Base-by-base conservation (phyloP, 2,797 vertebrate genomes). In the Bradypodion pumilum region DNA sequence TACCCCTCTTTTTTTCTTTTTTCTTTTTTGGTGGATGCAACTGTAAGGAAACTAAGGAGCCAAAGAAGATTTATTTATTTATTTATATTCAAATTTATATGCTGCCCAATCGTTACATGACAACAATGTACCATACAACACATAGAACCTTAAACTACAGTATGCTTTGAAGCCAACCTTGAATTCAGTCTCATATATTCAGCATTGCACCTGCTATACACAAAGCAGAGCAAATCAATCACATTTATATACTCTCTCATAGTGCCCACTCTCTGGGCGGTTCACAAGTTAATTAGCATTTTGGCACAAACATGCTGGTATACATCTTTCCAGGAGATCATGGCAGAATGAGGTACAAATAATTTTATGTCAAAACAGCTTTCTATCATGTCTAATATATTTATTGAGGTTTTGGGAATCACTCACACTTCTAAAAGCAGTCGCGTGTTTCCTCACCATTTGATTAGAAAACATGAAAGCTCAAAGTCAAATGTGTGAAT, bases 361-460 rank as follows among this genome's bases (percentile, higher is more conserved):
- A 27, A 16, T 32, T 82, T 25, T 37, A 56, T 63, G 35, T 42
- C 27, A 63, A 27, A 21, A 37, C 49, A 27, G 7, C 5, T 2
- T 62, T 78, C 62, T 16, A 49, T 44, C 23, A 23, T 10, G n/a
- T 76, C 29, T 42, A 40, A 27, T 0, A 0, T 0, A 0, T 19
- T 0, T 0, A 37, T 15, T 27, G 0, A 0, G 37, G 46, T 46
- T 1, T 75, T 87, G 27, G 8, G 29, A 15, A 9, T 56, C 82
- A 74, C 63, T 19, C 0, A 0, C 25, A 72, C 21, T 10, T n/a
- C 6, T 19, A 23, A 3, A 35, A 12, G 35, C 16, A 19, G 16
- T n/a, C 42, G 8, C 40, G 74, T 1, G 0, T 70, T 62, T 69
- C 44, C 19, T 74, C 27, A 32, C 16, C 42, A 29, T 69, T 23